Evolutionary conservation across 2,888 invertebrate species (phyloP), one percentile per base, ranked within the genome.

Genomic region (Habrosyne pyritoides): DNA sequence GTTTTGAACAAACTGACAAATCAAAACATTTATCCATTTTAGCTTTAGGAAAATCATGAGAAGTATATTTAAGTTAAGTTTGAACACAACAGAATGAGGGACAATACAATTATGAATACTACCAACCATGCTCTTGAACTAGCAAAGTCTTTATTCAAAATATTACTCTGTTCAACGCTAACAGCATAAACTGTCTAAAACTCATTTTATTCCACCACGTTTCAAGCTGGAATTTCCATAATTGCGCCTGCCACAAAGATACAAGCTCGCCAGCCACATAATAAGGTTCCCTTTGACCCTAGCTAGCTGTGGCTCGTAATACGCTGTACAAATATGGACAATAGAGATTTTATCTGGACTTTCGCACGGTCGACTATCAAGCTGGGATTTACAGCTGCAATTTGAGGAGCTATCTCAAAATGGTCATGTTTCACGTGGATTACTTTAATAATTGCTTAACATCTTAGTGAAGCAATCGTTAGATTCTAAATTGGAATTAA

Each of bases 281-380:
- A 84, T 86, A 85, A 80, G 84, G 79, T 77, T 75, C 78, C 70
- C 78, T 78, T 68, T 86, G 88, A 88, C 87, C 86, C 79, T 75
- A 68, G 74, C 72, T 66, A 65, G 69, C 74, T 75, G 75, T 76
- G 77, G 79, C 71, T 73, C 61, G 75, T 75, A 77, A 79, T 76
- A 74, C 72, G 71, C 71, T 64, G 67, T 62, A 80, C 84, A 80
- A 85, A 84, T 86, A 86, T 80, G 84, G 86, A 73, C 79, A 70
- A 67, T 70, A 62, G 71, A 75, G 86, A 86, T 86, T 71, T 71
- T 84, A 86, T 86, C 86, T 75, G 56, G 62, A 66, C 75, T 78
- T 86, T 86, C 86, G 81, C 86, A 86, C 86, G 86, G 79, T 82
- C 72, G 71, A 69, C 62, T 69, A 75, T 76, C 73, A 71, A 65